Evolutionary conservation across 1,140 invertebrate species (phyloP).

Genomic region (Neodiprion pinetum): DNA sequence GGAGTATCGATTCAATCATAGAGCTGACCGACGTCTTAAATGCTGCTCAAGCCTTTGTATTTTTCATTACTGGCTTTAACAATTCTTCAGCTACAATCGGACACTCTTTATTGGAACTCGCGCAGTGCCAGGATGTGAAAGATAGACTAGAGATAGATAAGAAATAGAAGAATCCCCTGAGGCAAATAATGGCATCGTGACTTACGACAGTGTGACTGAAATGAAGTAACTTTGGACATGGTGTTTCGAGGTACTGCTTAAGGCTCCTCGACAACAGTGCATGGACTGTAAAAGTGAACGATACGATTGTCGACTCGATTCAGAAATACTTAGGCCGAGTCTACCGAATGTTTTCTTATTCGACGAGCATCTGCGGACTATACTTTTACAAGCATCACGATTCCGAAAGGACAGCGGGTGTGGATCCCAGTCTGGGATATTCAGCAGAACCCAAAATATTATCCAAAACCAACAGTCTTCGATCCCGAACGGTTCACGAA

Average conservation of each 20-base stretch:
- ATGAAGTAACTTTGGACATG: slow-evolving; percentile 44
- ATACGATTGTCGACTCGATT: not conserved
- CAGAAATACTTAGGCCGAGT: slow-evolving; percentile 60
- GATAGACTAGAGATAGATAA: slow-evolving; percentile 49
- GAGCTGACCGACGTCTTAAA: slow-evolving; percentile 8
- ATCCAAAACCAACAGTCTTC: slow-evolving; percentile 65
- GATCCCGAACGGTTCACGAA: slow-evolving; percentile 69
- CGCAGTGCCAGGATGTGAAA: slow-evolving; percentile 62
- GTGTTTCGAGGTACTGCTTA: slow-evolving; percentile 37
- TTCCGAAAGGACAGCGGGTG: slow-evolving; percentile 61
- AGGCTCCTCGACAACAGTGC: slow-evolving; percentile 3
- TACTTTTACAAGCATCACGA: slow-evolving; percentile 43
- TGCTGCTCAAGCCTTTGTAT: slow-evolving; percentile 54
- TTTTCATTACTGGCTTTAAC: slow-evolving; percentile 66
- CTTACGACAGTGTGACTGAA: slow-evolving; percentile 37
- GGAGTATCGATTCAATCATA: no score
- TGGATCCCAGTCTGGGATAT: slow-evolving; percentile 65
- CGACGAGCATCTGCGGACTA: slow-evolving; percentile 43
- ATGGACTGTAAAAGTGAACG: not conserved
- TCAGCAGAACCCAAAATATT: slow-evolving; percentile 63
- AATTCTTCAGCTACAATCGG: slow-evolving; percentile 64
- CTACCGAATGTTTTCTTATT: slow-evolving; percentile 42
- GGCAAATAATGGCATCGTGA: slow-evolving; percentile 33
- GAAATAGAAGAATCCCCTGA: slow-evolving; percentile 54
- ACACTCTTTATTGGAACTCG: slow-evolving; percentile 58